phyloP scores from a whole-genome alignment of 2,797 vertebrate species.

The Pterois miles region DNA sequence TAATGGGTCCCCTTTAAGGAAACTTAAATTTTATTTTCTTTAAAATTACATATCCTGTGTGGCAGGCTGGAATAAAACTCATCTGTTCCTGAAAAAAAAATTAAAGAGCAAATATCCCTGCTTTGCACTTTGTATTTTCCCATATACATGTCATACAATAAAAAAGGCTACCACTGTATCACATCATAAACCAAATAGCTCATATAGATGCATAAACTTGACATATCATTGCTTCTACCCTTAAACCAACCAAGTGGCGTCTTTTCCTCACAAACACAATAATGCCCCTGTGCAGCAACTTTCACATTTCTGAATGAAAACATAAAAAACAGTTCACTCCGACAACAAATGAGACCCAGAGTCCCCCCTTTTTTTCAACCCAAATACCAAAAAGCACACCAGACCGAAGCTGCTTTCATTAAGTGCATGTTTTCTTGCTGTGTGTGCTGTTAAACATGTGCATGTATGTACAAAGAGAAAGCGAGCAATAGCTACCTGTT shows the following conservation, averaged over 20 bases:
- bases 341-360: slow-evolving; percentile 56
- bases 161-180: slow-evolving; percentile 55
- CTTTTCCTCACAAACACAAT: slow-evolving; percentile 71
- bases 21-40: slow-evolving; percentile 10
- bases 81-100: slow-evolving; percentile 40
- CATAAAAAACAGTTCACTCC: slow-evolving; percentile 73
- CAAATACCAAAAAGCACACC: slow-evolving; percentile 48
- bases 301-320: slow-evolving; percentile 84
- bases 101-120: slow-evolving; percentile 58
- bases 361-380: slow-evolving; percentile 32
- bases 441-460: slow-evolving; percentile 26
- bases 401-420: slow-evolving; percentile 50
- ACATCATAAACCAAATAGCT: slow-evolving; percentile 61
- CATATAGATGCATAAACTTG: slow-evolving; percentile 55
- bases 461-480: slow-evolving; percentile 43
- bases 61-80: slow-evolving; percentile 24
- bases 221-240: slow-evolving; percentile 72
- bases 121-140: slow-evolving; percentile 66
- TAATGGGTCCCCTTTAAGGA: background rate
- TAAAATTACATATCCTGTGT: background rate
- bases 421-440: slow-evolving; percentile 63
- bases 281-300: slow-evolving; percentile 79
- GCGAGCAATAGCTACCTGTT: slow-evolving; percentile 50
- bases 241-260: slow-evolving; percentile 73
- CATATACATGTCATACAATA: slow-evolving; percentile 58